Evolutionary conservation across 2,888 invertebrate genomes (phyloP).

Genomic region (Pyralis farinalis): DNA sequence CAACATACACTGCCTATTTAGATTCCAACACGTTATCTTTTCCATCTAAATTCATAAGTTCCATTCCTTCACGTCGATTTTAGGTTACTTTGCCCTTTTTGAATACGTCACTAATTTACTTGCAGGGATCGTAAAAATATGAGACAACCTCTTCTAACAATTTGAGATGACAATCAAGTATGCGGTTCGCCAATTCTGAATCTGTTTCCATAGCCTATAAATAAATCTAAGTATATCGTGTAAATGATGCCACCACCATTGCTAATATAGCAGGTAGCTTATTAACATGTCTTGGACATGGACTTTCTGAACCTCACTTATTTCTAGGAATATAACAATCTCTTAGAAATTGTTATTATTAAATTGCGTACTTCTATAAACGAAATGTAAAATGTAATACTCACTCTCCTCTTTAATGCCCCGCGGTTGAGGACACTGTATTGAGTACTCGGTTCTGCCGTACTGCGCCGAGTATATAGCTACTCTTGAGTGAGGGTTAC

Average conservation of each 20-base stretch:
- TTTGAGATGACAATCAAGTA: no score
- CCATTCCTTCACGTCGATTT: constrained; percentile 7
- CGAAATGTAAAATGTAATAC: constrained; percentile 53
- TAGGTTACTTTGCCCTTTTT: constrained; percentile 1
- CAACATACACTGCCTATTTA: constrained; percentile 4
- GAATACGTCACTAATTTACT: background rate
- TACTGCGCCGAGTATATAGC: constrained; percentile 96
- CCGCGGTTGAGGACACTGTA: constrained; percentile 91
- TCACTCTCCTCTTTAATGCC: constrained; percentile 94
- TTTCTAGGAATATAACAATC: no score
- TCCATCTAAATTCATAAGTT: constrained; percentile 8
- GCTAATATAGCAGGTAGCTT: no score
- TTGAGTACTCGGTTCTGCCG: constrained; percentile 92
- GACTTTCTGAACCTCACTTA: no score
- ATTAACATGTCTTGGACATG: no score
- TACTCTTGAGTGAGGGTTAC: constrained; percentile 92
- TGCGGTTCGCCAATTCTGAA: no score
- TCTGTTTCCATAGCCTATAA: no score
- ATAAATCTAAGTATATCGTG: no score
- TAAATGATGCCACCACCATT: no score
- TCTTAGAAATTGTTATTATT: no score
- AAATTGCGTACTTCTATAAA: background rate
- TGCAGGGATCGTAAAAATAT: no score
- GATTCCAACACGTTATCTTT: background rate
- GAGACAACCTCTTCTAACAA: no score